Evolutionary conservation across 2,113 vertebrate genomes (phyloP).

Genomic region (Zeus faber): DNA sequence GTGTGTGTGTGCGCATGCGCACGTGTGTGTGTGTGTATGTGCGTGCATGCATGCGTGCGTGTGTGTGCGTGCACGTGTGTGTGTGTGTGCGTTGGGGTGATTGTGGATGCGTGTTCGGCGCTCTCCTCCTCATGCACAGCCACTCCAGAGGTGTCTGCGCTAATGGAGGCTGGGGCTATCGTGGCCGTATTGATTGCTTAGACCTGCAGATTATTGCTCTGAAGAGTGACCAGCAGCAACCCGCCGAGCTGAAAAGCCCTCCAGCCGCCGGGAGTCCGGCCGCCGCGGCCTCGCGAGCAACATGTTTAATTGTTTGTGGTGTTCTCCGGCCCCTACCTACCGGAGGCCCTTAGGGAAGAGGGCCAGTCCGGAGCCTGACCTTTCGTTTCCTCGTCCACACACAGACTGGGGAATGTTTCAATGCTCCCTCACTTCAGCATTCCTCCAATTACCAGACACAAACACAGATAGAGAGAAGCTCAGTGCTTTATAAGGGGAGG

Average conservation of each 20-base stretch:
- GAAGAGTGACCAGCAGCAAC: constrained; percentile 77
- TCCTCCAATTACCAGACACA: constrained; percentile 78
- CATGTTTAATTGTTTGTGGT: constrained; percentile 81
- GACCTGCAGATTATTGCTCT: constrained; percentile 78
- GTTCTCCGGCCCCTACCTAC: constrained; percentile 65
- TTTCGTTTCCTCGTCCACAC: constrained; percentile 71
- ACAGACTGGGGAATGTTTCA: constrained; percentile 74
- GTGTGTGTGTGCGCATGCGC: constrained; percentile 6
- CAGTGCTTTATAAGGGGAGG: constrained; percentile 56
- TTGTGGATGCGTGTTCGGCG: constrained; percentile 52
- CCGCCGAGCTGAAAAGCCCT: constrained; percentile 67
- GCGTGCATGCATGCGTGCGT: background rate
- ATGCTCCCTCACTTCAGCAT: constrained; percentile 68
- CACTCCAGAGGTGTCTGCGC: constrained; percentile 60
- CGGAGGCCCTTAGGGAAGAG: constrained; percentile 68
- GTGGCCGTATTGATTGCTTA: constrained; percentile 74
- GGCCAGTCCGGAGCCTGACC: constrained; percentile 74
- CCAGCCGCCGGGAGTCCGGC: constrained; percentile 52
- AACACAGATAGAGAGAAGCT: constrained; percentile 64
- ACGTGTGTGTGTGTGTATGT: constrained; percentile 2
- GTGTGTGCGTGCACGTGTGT: constrained; percentile 14
- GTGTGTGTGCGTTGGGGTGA: constrained; percentile 28
- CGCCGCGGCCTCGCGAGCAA: constrained; percentile 61
- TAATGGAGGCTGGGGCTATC: constrained; percentile 72
- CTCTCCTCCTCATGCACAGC: constrained; percentile 66